These are phyloP conservation scores for Oophaga pumilio DNA, from an alignment of 2,113 vertebrate species.

Conservation along the genomic window DNA sequence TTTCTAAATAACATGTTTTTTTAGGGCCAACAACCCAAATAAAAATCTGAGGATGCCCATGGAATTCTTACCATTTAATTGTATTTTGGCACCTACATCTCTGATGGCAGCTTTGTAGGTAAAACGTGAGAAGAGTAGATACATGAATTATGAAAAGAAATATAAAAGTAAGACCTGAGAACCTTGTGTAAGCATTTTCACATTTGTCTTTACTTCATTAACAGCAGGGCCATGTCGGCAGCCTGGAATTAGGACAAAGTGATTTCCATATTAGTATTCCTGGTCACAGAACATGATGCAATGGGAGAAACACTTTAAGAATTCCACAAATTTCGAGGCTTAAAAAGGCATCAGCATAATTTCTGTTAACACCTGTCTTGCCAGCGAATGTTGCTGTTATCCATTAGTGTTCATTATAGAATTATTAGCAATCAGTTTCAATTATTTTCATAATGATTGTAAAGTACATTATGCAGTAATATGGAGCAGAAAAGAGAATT, in stretches of 20 bases:
- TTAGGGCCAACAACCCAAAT: not conserved
- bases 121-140: not conserved
- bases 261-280: slow-evolving; percentile 47
- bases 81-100: not conserved
- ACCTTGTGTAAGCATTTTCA: not conserved
- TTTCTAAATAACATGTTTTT: no score
- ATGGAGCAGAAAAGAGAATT: not conserved
- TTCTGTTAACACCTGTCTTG: not conserved
- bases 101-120: not conserved
- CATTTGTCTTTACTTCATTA: slow-evolving; percentile 24
- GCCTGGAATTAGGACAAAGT: slow-evolving; percentile 14
- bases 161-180: not conserved
- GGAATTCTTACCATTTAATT: not conserved
- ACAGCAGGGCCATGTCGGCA: slow-evolving; percentile 34
- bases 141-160: not conserved
- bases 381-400: not conserved
- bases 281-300: slow-evolving; percentile 28
- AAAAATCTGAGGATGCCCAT: not conserved
- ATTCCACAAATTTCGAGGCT: slow-evolving; percentile 26
- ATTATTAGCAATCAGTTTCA: not conserved
- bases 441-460: not conserved
- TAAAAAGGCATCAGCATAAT: not conserved
- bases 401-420: not conserved
- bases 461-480: not conserved
- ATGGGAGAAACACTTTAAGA: slow-evolving; percentile 20